Evolutionary conservation across 1,140 invertebrate species (phyloP), one percentile per base, ranked within the genome.

Genomic region (Diprion similis): DNA sequence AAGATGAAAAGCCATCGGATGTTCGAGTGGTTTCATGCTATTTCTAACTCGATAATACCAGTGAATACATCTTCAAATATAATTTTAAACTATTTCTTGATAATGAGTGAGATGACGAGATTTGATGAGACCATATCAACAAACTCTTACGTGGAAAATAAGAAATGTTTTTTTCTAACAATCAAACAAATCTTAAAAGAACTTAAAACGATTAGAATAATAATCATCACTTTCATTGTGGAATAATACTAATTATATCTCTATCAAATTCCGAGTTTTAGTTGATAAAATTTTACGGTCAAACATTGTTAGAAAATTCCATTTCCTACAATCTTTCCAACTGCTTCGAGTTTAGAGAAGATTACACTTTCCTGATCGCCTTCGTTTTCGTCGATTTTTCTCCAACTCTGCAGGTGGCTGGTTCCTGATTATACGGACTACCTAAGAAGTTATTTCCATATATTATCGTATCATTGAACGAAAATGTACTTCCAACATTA

Each of bases 401-500:
- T 93, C 92, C 72, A 89, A 81, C 75, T 93, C 92, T 13, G 90
- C 90, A 59, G 92, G 92, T 59, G 93, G 93, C 78, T 94, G 93
- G 78, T 92, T 93, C 78, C 93, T 89, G 78, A 95, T 94, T 71
- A 94, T 94, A 73, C 93, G 90, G 46, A 94, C 93, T 75, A 94
- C 90, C 93, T 94, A 82, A 10, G 87, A 84, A 77, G 70, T 78
- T 71, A 37, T 37, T 37, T 37, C 6, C 24, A 37, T 37, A 37
- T 37, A 37, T 37, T 37, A 37, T 37, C 2, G 24, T 37, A 37
- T 37, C 24, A 0, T 37, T 37, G 24, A 37, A 37, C 24, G 24
- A 37, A 37, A 1, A 37, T 1, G 6, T 37, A 37, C 24, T 37
- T 37, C 6, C 24, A 37, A 1, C 2, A 3, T 37, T 37, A 6